Evolutionary conservation across 2,113 vertebrate genomes (phyloP).

Genomic region (Danio rerio): GRCz12tu NC_133188.1:29568001-29568500

Average conservation of each 20-base stretch:
- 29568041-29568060: conserved; percentile 56
- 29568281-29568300: conserved; percentile 82
- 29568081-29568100: conserved; percentile 42
- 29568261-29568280: conserved; percentile 76
- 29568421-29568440: no score
- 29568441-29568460: no score
- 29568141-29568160: background rate
- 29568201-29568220: conserved; percentile 56
- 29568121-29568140: background rate
- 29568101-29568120: conserved; percentile 32
- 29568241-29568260: conserved; percentile 50
- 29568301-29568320: conserved; percentile 76
- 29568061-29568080: conserved; percentile 47
- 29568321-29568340: conserved; percentile 77
- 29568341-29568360: conserved; percentile 76
- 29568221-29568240: conserved; percentile 15
- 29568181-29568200: background rate
- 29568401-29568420: background rate
- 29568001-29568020: conserved; percentile 65
- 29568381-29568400: conserved; percentile 54
- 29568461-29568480: no score
- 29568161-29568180: conserved; percentile 12
- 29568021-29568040: conserved; percentile 64
- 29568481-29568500: no score
- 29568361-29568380: conserved; percentile 63